Percentiles rank a stretch among this genome's conserved stretches.
These are phyloP conservation scores for Pomacea canaliculata DNA, from an alignment of 2,888 invertebrate genomes.

Conservation along the genomic window DNA sequence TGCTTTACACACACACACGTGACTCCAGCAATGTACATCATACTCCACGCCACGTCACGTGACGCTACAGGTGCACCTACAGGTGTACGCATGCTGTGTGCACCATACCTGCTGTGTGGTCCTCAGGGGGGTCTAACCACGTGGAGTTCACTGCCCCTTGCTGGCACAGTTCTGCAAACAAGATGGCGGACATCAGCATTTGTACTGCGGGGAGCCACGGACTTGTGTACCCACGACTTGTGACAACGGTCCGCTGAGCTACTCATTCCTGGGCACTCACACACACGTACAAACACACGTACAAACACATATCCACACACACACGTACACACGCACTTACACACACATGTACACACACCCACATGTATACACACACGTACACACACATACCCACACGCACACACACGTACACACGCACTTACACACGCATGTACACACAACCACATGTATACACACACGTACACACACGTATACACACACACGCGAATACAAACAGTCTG, in stretches of 20 bases:
- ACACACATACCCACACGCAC: background rate
- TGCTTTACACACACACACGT: too few relatives aligned
- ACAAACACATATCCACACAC: background rate
- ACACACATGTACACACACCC: background rate
- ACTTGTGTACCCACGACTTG: too few relatives aligned
- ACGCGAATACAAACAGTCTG: background rate
- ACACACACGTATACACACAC: background rate
- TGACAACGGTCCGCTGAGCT: too few relatives aligned
- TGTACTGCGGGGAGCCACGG: too few relatives aligned
- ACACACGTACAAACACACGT: background rate
- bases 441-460: too few relatives aligned
- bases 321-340: background rate
- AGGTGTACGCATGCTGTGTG: too few relatives aligned
- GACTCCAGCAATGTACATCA: too few relatives aligned
- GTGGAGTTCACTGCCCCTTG: constrained; percentile 8
- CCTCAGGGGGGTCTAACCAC: background rate
- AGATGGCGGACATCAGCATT: background rate
- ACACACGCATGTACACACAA: too few relatives aligned
- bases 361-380: too few relatives aligned
- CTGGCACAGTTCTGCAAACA: constrained; percentile 18
- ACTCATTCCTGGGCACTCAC: too few relatives aligned
- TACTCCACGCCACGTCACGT: too few relatives aligned
- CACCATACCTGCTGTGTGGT: constrained; percentile 9
- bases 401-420: background rate
- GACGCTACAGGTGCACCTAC: too few relatives aligned